Conservation (phyloP, 2,797 vertebrate genomes). For the Periparus ater region DNA sequence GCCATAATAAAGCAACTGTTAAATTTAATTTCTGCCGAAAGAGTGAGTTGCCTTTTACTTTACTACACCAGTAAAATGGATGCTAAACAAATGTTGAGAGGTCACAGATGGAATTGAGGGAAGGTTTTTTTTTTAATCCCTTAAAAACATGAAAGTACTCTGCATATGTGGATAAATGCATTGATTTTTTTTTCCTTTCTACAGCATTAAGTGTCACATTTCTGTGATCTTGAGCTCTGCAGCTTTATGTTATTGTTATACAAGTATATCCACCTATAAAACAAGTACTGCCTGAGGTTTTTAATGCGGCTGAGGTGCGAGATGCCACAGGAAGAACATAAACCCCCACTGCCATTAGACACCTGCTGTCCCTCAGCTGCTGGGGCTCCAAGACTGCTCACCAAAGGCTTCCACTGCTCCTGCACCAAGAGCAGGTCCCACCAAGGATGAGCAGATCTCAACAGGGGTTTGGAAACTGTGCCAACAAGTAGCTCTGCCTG, state of each 20-base stretch:
- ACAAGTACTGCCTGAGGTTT: background rate
- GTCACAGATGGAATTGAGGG: background rate
- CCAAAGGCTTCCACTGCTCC: background rate
- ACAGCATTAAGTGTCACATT: background rate
- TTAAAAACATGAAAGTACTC: background rate
- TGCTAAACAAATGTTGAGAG: background rate
- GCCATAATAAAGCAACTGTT: slow-evolving; percentile 29
- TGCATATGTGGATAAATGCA: background rate
- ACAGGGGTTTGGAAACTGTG: background rate
- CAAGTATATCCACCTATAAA: background rate
- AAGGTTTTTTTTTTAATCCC: background rate
- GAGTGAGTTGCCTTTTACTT: background rate
- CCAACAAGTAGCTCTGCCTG: background rate
- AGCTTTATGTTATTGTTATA: background rate
- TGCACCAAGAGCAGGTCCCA: background rate
- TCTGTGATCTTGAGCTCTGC: background rate
- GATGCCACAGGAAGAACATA: background rate
- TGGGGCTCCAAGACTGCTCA: too few species aligned
- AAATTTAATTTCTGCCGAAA: slow-evolving; percentile 47
- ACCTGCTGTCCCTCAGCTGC: background rate
- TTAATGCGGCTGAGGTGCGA: background rate
- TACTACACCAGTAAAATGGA: background rate
- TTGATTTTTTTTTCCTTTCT: background rate
- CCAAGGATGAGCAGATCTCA: background rate
- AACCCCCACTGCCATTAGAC: background rate